Evolutionary conservation across 2,113 vertebrate species (phyloP), one percentile per base, ranked within the genome.

Genomic region (Cercopithecus mona): DNA sequence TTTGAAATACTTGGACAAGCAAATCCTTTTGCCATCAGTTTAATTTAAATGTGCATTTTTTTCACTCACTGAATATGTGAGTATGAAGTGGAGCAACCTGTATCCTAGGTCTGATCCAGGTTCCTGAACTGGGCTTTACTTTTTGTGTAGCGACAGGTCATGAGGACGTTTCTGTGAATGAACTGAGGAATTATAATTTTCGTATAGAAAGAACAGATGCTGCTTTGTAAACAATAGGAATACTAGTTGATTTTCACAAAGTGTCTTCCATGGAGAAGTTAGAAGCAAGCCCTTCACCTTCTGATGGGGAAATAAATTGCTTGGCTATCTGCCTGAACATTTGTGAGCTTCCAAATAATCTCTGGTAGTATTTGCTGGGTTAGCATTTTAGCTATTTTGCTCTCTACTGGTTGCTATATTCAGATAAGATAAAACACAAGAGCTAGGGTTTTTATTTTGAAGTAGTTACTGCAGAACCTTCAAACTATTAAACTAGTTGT

Each of bases 401-500:
- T 52, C 52, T 66, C 35, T 87, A 40, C 73, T 66, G 81, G 6
- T 40, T 38, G 10, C 48, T 55, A 79, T 84, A 83, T 48, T 92
- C 52, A 55, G 81, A 75, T 23, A 70, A 88, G 59, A 82, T 91
- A 55, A 94, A 73, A 96, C 27, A 30, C 73, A 94, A 0, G 38
- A 92, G 43, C 66, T 25, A 88, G 38, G 35, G 18, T 91, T 98
- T 97, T 91, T 81, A 84, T 97, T 96, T 90, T 97, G 97, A 95
- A 97, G 38, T 55, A 17, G 70, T 86, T 64, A 72, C 59, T 45
- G 84, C 88, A 38, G 52, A 43, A 89, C 96, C 97, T 95, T 91
- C 96, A 95, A 97, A 92, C 93, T 97, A 76, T 45, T 2, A 25
- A 86, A 88, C 0, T 18, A 90, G 90, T 64, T 81, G 90, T 52